Evolutionary conservation across 2,113 vertebrate species (phyloP), one percentile per base, ranked within the genome.

Genomic region (Rhea americana): DNA sequence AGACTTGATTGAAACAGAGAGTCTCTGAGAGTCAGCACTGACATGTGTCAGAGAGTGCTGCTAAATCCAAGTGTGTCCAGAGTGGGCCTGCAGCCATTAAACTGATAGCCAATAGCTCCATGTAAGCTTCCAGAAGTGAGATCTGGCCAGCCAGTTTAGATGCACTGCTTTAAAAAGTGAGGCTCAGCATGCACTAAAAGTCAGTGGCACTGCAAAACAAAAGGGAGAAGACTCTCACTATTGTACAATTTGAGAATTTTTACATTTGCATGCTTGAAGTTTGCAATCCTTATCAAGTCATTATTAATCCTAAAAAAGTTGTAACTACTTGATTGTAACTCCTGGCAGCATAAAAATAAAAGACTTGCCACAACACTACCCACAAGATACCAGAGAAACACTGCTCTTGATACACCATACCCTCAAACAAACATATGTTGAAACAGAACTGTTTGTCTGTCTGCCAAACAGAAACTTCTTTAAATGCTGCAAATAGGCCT

Each of bases 31-130:
- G 74, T 51, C 70, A 48, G 62, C 70, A 91, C 62, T 63, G 65
- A 16, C 11, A 26, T 0, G 1, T 21, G 35, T 48, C 48, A 47
- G 48, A 39, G 39, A 0, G 0, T 73, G 70, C 74, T 56, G 48
- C 89, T 79, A 63, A 76, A 91, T 21, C 62, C 92, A n/a, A 17
- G 62, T 0, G 11, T 82, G 66, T 55, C 67, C 39, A 1, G 4
- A 25, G 53, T 1, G 1, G 17, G 1, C 48, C 53, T 66, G 45
- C 78, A 71, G 55, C 61, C 7, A 1, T 12, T 35, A 19, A 59
- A 13, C 43, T 22, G 22, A 24, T 3, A 43, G 28, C 18, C 68
- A 39, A 1, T 1, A 19, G 3, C 19, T 77, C 55, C n/a, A 20
- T 7, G 32, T 16, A 28, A 28, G 11, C 1, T 0, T 25, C 56